Evolutionary conservation across 1,140 invertebrate species (phyloP), one percentile per base, ranked within the genome.

Genomic region (Drosophila melanogaster): DNA sequence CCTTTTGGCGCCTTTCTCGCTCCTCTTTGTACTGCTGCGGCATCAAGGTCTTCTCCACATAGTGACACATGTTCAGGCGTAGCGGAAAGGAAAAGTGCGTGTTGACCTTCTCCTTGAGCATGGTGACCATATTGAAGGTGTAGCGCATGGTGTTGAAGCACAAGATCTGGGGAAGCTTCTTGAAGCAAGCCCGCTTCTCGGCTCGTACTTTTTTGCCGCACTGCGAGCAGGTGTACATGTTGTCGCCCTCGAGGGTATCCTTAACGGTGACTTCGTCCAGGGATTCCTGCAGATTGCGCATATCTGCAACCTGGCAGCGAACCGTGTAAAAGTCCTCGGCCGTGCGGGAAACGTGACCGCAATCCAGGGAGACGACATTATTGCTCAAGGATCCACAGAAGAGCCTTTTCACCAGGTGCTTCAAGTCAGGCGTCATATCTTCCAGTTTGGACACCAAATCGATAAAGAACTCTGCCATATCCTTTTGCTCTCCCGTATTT

Each of bases 101-200:
- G 92, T 99, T 99, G 0, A 99, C 97, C 92, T 99, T 99, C 92
- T 99, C 98, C 89, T 98, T 98, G 10, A 97, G 94, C 97, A 99
- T 98, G 0, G 98, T 99, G 0, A 98, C 94, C 98, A 99, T 98
- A 92, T 99, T 99, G 91, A 99, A 99, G 0, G 98, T 98, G 79
- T 99, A 99, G n/a, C 98, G 94, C 98, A 99, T 98, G 0, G 98
- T 99, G 91, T 99, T 99, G 90, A 99, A 98, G 87, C 98, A 98
- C 14, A 99, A 92, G 67, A 99, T 98, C 59, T 97, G 95, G 0
- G 98, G 98, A 11, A 99, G 92, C 81, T 97, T 97, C 86, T 98
- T 98, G 86, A 99, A 98, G 92, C 98, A 99, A 0, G 98, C 98
- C 51, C 98, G 93, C 92, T 98, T 98, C 91, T 99, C 98, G 0